These are phyloP conservation scores for Coenonympha glycerion DNA, from an alignment of 2,888 invertebrate genomes.

Conservation along the genomic window DNA sequence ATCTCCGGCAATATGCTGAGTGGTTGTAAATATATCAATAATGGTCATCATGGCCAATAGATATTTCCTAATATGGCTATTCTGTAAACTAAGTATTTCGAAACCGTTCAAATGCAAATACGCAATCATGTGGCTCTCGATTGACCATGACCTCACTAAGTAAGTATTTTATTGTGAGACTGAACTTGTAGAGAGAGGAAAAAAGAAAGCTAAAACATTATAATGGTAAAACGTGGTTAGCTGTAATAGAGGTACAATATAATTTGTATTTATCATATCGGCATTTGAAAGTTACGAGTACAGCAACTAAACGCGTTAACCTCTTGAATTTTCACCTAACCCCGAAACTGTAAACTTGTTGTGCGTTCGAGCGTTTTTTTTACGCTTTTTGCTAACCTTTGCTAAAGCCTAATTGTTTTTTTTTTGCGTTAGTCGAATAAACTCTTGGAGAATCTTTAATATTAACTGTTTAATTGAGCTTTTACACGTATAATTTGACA, in stretches of 20 bases:
- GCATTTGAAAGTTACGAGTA: background rate
- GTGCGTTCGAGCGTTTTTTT: no score
- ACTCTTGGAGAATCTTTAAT: no score
- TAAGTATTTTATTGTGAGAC: background rate
- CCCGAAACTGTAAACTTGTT: background rate
- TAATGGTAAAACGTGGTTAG: background rate
- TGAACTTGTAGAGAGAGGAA: background rate
- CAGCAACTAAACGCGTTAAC: background rate
- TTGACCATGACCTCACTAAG: background rate
- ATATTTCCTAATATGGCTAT: background rate
- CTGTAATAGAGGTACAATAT: no score
- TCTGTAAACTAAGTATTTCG: background rate
- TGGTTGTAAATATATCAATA: no score
- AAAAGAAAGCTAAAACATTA: background rate
- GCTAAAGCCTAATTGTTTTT: no score
- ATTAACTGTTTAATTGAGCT: no score
- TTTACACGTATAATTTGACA: no score
- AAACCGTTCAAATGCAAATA: background rate
- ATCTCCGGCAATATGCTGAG: no score
- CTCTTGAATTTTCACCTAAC: background rate
- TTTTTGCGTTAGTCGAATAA: no score
- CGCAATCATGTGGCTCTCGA: background rate
- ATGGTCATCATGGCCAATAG: no score
- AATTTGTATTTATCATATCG: background rate
- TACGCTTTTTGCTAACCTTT: no score